A percentile compares a stretch with the other conserved stretches of the same genome.
phyloP scores from a whole-genome alignment of 1,140 invertebrate genomes.

The Lepidostoma basale region DNA sequence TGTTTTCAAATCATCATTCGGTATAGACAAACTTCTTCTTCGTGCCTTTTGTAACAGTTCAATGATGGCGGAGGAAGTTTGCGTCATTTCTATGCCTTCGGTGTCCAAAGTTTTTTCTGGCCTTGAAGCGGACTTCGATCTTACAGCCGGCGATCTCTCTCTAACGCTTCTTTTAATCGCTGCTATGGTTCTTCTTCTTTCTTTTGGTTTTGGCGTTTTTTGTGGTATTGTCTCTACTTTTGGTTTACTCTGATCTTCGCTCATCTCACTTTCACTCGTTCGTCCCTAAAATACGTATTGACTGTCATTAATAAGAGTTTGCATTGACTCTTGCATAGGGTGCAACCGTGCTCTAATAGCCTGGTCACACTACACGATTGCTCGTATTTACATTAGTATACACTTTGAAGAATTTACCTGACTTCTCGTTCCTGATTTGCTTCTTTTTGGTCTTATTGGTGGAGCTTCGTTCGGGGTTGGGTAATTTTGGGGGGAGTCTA shows the following conservation, averaged over 20 bases:
- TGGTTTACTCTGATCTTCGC: slow-evolving; percentile 54
- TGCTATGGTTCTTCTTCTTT: slow-evolving; percentile 43
- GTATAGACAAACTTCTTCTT: slow-evolving; percentile 58
- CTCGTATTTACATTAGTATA: slow-evolving; percentile 34
- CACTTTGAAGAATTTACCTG: slow-evolving; percentile 51
- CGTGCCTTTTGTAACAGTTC: slow-evolving; percentile 59
- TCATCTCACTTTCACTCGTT: slow-evolving; percentile 64
- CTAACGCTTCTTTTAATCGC: slow-evolving; percentile 40
- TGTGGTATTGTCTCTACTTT: slow-evolving; percentile 43
- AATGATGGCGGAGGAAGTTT: slow-evolving; percentile 58
- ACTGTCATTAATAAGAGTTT: slow-evolving; percentile 1
- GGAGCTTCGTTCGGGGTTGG: slow-evolving; percentile 52
- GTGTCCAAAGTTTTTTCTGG: slow-evolving; percentile 52
- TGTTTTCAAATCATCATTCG: slow-evolving; percentile 57
- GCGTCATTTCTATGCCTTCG: slow-evolving; percentile 55
- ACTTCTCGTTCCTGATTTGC: slow-evolving; percentile 59
- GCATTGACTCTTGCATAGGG: background rate
- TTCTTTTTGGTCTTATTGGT: slow-evolving; percentile 59
- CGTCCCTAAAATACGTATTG: slow-evolving; percentile 55
- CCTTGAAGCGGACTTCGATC: slow-evolving; percentile 56
- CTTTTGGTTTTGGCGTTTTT: slow-evolving; percentile 51
- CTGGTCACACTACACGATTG: background rate
- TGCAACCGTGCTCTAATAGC: background rate
- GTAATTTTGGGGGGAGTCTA: slow-evolving; percentile 46
- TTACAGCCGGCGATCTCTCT: slow-evolving; percentile 52